Base-by-base conservation (phyloP, 2,888 invertebrate species). In the Cylindroiulus punctatus region DNA sequence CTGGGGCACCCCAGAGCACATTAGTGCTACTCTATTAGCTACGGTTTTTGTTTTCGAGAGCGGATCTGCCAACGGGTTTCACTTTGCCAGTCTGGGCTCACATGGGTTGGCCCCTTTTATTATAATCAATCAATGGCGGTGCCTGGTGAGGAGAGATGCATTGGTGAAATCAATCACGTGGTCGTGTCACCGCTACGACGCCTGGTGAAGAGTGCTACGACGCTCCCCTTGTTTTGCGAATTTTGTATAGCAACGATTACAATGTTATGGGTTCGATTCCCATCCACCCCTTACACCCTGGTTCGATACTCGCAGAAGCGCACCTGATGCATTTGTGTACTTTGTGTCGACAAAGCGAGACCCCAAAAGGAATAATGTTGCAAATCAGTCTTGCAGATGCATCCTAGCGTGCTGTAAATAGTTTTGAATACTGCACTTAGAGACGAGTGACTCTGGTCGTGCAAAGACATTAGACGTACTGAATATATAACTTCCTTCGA, bases 21-120 rank as follows among this genome's bases (percentile, higher is more conserved):
- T 65, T 65, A 65, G 57, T 65, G 57, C 57, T 65, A 65, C 57
- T 65, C 57, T 65, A 65, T 65, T 65, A 65, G 57, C 57, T 65
- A 8, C 57, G 57, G 57, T 65, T 65, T 65, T 65, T 65, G 57
- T 65, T 65, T 65, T 65, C 22, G 22, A 26, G 57, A 22, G 57
- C 57, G 7, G 57, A 65, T 65, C 22, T 65, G 57, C 57, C 57
- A 65, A 4, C 57, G 57, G 57, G 22, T 65, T 65, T 65, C 57
- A 65, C 57, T 22, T 65, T 65, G 57, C 22, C 10, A 65, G 57
- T 65, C 7, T 65, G 57, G 19, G 57, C 57, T 65, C 57, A 22
- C 22, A 19, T 65, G 22, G 22, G 22, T 22, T 22, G 22, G 57
- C 57, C 10, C 22, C 57, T 65, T 65, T 65, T 65, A 65, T 65